These are phyloP conservation scores for Uria lomvia DNA, from an alignment of 2,113 vertebrate species.

Conservation along the genomic window DNA sequence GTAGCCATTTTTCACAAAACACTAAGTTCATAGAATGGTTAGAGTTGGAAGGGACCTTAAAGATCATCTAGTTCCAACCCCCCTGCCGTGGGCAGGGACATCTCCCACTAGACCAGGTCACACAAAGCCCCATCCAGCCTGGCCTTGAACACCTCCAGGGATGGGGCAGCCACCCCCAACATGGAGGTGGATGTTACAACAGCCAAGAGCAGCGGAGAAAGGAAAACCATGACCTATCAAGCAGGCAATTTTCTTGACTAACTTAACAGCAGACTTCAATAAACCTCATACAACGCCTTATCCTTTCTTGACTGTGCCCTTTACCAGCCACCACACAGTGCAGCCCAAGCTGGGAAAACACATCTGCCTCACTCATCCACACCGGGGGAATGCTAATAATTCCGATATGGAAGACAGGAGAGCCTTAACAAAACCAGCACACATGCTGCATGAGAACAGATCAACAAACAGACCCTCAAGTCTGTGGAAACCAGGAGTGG, in stretches of 20 bases:
- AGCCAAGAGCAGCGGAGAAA: neutral
- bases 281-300: neutral
- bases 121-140: no score
- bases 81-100: no score
- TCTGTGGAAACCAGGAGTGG: neutral
- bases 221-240: neutral
- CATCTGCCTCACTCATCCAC: no score
- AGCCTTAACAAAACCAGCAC: neutral
- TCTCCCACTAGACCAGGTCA: no score
- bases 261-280: neutral
- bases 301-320: neutral
- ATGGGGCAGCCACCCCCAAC: neutral
- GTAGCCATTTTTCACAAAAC: neutral
- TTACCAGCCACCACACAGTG: neutral
- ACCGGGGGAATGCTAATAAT: neutral
- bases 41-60: no score
- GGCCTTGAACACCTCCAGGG: no score
- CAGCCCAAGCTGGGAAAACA: neutral
- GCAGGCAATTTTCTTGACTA: neutral
- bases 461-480: neutral
- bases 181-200: neutral
- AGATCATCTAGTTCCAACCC: no score
- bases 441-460: neutral
- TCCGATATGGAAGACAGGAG: neutral
- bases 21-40: no score